Conservation (phyloP, 2,888 invertebrate genomes). For the Cephus rjabovi region DNA sequence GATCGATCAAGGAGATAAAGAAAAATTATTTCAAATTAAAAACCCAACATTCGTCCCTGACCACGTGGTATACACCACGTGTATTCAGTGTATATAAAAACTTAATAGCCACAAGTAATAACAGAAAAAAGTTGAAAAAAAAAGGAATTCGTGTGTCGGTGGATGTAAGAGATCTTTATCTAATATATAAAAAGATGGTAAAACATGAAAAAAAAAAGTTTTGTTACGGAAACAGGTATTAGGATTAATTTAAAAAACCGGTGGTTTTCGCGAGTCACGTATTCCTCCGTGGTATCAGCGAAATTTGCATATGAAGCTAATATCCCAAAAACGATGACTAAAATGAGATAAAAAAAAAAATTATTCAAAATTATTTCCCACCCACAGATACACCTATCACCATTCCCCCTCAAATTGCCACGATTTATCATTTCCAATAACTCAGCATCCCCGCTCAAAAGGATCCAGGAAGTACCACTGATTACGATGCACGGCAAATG, state of each 20-base stretch:
- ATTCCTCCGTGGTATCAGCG: background rate
- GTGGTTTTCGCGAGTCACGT: background rate
- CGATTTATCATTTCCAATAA: too few species aligned
- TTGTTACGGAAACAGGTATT: background rate
- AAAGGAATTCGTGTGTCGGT: background rate
- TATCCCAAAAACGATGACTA: background rate
- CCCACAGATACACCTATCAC: background rate
- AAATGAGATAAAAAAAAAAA: background rate
- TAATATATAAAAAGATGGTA: background rate
- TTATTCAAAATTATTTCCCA: background rate
- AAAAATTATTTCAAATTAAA: background rate
- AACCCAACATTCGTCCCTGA: background rate
- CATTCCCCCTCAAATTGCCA: background rate
- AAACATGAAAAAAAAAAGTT: background rate
- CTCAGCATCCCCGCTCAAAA: too few species aligned
- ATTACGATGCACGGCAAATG: too few species aligned
- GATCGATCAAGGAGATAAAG: background rate
- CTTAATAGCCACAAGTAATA: background rate
- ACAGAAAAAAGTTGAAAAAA: background rate
- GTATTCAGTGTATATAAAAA: background rate
- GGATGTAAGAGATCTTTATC: background rate
- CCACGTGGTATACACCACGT: too few species aligned
- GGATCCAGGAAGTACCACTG: too few species aligned
- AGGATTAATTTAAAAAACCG: background rate
- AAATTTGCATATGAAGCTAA: background rate